These are phyloP conservation scores for Nannoperca australis DNA, from an alignment of 2,797 vertebrate species.

Conservation along the genomic window DNA sequence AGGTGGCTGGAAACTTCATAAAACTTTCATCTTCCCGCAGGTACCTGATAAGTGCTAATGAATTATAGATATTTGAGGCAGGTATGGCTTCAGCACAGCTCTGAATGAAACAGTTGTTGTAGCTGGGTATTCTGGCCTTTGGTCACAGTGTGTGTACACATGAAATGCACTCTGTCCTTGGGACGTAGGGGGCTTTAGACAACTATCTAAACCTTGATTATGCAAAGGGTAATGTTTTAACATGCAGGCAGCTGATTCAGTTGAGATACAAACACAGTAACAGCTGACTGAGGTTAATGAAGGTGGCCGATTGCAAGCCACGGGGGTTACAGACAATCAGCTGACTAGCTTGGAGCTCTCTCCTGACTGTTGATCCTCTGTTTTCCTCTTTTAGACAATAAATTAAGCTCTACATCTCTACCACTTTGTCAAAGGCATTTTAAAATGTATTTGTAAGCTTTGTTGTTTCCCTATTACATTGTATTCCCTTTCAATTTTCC, in stretches of 20 bases:
- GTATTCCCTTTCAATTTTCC: conserved; percentile 26
- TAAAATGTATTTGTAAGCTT: background rate
- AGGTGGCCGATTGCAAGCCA: conserved; percentile 38
- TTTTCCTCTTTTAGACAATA: background rate
- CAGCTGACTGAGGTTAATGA: conserved; percentile 68
- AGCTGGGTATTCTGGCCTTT: conserved; percentile 68
- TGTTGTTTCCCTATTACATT: background rate
- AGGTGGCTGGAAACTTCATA: conserved; percentile 84
- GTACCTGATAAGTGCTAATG: conserved; percentile 76
- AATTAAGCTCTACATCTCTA: background rate
- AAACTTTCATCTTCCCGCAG: conserved; percentile 83
- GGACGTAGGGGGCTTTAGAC: conserved; percentile 45
- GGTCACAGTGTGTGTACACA: conserved; percentile 64
- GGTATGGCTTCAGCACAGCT: conserved; percentile 23
- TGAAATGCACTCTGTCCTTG: conserved; percentile 60
- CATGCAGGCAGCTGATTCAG: conserved; percentile 60
- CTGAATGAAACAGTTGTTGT: conserved; percentile 31
- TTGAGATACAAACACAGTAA: conserved; percentile 40
- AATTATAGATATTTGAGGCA: conserved; percentile 82
- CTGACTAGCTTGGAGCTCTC: conserved; percentile 51
- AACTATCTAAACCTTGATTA: conserved; percentile 43
- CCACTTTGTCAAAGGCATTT: background rate
- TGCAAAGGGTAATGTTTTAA: conserved; percentile 69
- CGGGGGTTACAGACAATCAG: conserved; percentile 51
- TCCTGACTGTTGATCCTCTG: conserved; percentile 14